Base-by-base conservation (phyloP, 1,140 invertebrate species). In the Heliconius nattereri region DNA sequence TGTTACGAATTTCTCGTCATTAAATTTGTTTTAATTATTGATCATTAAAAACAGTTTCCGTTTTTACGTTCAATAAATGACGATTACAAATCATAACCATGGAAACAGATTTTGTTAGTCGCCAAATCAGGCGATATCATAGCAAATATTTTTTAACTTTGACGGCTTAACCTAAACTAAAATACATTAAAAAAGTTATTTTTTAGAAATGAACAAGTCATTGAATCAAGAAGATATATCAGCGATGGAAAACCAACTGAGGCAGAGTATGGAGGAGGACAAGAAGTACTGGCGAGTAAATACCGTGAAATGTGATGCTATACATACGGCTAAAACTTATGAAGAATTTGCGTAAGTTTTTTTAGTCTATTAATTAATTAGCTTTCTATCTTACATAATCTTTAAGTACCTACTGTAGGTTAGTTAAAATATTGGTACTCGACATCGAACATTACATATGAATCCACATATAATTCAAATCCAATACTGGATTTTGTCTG, bases 301-400 rank as follows among this genome's bases (percentile, higher is more conserved):
- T 60, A 84, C 87, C 20, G 92, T 95, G 1, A 95, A 95, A 79
- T 94, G 94, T 73, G 94, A 95, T 73, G 94, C 94, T 1, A 91
- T 95, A 57, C 77, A 93, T 32, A 93, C 94, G 1, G 93, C 94
- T 3, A 94, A 89, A 82, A 91, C 87, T 23, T 95, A 95, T 73
- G 94, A 95, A 78, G 94, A 95, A 78, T 95, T 95, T 45, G 92
- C 93, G 94, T 94, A 70, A 92, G 92, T 87, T 71, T 78, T 19
- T 74, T 16, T 37, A 5, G 75, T 76, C 20, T 29, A 66, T 60
- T n/a, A 3, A 23, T 9, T 23, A 20, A 7, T 7, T 20, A 52
- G 49, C 19, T 52, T 52, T 52, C 1, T 7, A 7, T 6, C 19
- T 52, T 52, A 7, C 19, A 52, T 52, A 7, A 52, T 52, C 16